Percentiles rank a stretch among this genome's conserved stretches.
Conservation (phyloP, 2,797 vertebrate species). For the Danio albolineatus region DNA sequence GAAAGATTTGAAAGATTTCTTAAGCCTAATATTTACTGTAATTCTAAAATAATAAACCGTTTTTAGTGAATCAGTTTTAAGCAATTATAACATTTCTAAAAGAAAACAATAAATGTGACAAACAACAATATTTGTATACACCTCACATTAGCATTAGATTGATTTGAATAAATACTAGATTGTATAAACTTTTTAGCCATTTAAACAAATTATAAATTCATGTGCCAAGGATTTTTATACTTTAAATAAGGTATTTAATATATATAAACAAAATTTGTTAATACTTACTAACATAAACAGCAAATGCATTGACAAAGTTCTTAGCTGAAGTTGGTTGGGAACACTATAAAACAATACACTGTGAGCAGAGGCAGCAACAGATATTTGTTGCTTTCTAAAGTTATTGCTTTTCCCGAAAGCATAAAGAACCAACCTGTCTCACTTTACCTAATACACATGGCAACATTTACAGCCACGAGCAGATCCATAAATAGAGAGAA, state of each 20-base stretch:
- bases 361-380: background rate
- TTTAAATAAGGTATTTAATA: too few relatives aligned
- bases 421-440: slow-evolving; percentile 47
- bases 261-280: background rate
- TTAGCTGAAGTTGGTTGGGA: background rate
- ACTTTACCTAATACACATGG: slow-evolving; percentile 36
- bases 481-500: slow-evolving; percentile 49
- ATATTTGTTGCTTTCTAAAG: slow-evolving; percentile 34
- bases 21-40: too few relatives aligned
- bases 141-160: background rate
- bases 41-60: too few relatives aligned
- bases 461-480: slow-evolving; percentile 27
- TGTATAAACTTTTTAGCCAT: background rate
- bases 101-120: background rate
- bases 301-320: background rate
- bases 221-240: too few relatives aligned
- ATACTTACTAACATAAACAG: background rate
- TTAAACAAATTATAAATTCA: background rate
- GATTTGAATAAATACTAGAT: background rate
- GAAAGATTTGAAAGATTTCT: too few relatives aligned
- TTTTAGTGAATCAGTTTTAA: slow-evolving; percentile 1
- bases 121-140: background rate
- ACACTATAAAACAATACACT: slow-evolving; percentile 16
- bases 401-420: slow-evolving; percentile 45
- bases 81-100: background rate